A percentile compares a stretch with the other conserved stretches of the same genome.
phyloP scores from a whole-genome alignment of 2,888 invertebrate genomes.

The Priocnemis perturbator region DNA sequence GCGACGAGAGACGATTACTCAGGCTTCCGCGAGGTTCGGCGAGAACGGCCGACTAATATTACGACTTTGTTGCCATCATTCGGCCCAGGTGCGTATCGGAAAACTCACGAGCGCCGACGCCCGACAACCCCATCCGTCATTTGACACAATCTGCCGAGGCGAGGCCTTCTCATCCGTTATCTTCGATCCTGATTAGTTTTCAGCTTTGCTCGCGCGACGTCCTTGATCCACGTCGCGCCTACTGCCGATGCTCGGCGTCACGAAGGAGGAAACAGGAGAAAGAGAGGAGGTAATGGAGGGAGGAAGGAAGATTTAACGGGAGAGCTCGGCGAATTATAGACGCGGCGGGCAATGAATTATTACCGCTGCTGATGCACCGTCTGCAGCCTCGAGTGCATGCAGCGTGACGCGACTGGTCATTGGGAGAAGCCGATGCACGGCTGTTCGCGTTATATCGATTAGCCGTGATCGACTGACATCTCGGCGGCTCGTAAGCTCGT shows the following conservation, averaged over 20 bases:
- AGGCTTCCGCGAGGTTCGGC: background rate
- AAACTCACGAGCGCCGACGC: slow-evolving; percentile 22
- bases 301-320: background rate
- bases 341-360: slow-evolving; percentile 51
- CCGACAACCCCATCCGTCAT: slow-evolving; percentile 38
- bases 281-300: slow-evolving; percentile 1
- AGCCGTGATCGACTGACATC: background rate
- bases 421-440: slow-evolving; percentile 27
- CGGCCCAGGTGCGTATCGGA: slow-evolving; percentile 23
- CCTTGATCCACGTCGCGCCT: slow-evolving; percentile 45
- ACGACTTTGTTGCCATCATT: slow-evolving; percentile 5
- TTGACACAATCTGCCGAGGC: slow-evolving; percentile 36
- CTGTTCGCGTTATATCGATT: slow-evolving; percentile 4
- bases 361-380: slow-evolving; percentile 45
- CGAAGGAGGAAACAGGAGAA: slow-evolving; percentile 3
- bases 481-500: too few species aligned
- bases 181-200: slow-evolving; percentile 63
- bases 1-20: too few species aligned
- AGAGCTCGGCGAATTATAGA: slow-evolving; percentile 19
- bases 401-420: slow-evolving; percentile 38
- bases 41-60: too few species aligned
- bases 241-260: slow-evolving; percentile 11
- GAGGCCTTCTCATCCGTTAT: slow-evolving; percentile 53
- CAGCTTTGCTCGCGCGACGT: slow-evolving; percentile 37
- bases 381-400: slow-evolving; percentile 42